Base-by-base conservation (phyloP, 2,797 vertebrate genomes). In the Scarus forsteni region DNA sequence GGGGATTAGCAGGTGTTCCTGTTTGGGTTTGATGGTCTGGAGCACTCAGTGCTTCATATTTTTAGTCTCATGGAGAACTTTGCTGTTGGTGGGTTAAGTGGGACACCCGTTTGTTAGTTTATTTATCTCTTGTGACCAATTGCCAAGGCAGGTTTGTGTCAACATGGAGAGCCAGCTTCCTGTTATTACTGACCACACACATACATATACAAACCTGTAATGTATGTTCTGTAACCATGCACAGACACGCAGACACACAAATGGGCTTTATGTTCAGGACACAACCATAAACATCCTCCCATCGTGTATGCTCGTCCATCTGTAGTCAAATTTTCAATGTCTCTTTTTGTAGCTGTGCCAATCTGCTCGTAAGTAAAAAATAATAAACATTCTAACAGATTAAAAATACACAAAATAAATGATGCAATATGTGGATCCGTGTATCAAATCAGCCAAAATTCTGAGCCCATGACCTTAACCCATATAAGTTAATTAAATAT, bases 1-100 rank as follows among this genome's bases (percentile, higher is more conserved):
- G 78, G 59, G 16, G 75, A 82, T 81, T 81, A 72, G 80, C 92
- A 94, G 94, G 93, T 95, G 92, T 94, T 93, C 88, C 88, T 94
- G 92, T 94, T 93, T 92, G 90, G 88, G 84, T 93, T 93, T 86
- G 74, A 83, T 5, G 62, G 44, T 14, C 5, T 35, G 12, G 58
- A 71, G 69, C 46, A 5, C 57, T 61, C 66, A 14, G 44, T 34
- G 7, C 64, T 73, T 75, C 74, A 66, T 89, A 86, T 89, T 88
- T 90, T 89, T 87, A 87, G 79, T 60, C 71, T 50, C 27, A 16
- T 16, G 60, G 57, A 80, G 72, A 71, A 73, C 83, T 85, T 45
- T 56, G 39, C 70, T 68, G 82, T 75, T 84, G 83, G 79, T 73
- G 80, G 87, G 65, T 50, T 84, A 77, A 68, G 80, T 63, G 70